Percentiles rank a stretch among this genome's conserved stretches.
These are phyloP conservation scores for Gymnorhina tibicen DNA, from an alignment of 2,113 vertebrate species.

Conservation along the genomic window DNA sequence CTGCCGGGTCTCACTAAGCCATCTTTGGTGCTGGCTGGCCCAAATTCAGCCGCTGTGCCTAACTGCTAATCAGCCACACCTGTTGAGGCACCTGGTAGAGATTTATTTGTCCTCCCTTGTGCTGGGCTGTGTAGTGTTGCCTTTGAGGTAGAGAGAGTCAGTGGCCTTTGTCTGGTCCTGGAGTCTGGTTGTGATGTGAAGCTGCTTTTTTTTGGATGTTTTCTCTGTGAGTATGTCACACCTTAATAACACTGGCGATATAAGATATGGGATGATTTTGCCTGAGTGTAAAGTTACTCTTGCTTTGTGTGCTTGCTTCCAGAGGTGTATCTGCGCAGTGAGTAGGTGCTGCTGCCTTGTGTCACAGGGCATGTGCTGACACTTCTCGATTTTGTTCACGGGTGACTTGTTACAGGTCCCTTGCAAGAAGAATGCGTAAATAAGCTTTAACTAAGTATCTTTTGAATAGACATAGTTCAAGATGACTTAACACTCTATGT, in stretches of 20 bases:
- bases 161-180: rapidly evolving
- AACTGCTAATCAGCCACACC: neutral
- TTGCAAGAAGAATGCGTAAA: neutral
- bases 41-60: neutral
- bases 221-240: neutral
- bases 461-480: rapidly evolving
- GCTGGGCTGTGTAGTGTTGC: rapidly evolving
- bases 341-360: neutral
- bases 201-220: neutral
- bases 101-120: neutral
- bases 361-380: rapidly evolving
- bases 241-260: rapidly evolving
- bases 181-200: neutral
- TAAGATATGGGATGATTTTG: neutral
- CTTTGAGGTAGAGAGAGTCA: rapidly evolving
- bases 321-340: neutral
- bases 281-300: neutral
- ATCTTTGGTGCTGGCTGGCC: neutral
- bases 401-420: neutral
- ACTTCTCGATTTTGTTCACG: rapidly evolving
- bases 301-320: neutral
- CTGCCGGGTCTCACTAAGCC: neutral
- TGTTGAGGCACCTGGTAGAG: neutral
- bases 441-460: neutral
- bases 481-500: rapidly evolving